Base-by-base conservation (phyloP, 2,888 invertebrate species). In the Nymphalis polychloros region DNA sequence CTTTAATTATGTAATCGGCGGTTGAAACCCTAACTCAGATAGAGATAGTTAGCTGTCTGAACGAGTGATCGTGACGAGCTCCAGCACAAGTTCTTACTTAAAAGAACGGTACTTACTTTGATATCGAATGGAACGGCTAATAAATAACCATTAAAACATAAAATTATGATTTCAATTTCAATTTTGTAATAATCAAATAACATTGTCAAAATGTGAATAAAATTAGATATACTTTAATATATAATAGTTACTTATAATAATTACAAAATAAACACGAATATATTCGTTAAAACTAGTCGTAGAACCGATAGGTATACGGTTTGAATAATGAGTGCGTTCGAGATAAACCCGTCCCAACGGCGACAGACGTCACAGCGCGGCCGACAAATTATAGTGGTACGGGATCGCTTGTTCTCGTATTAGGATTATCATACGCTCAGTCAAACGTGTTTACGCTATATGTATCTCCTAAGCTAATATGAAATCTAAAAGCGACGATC, bases 301-400 rank as follows among this genome's bases (percentile, higher is more conserved):
- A 64, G 69, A 63, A 78, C 78, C 78, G 78, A 81, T 75, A 31
- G 0, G 27, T 31, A 84, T 80, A 81, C 73, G 76, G 78, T 82
- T 81, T 84, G 84, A 87, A 81, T 88, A 88, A 87, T 84, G 88
- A 86, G 80, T 76, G 74, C 73, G 76, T 78, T 77, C 72, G 77
- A 82, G 87, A 88, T 88, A 86, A 87, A 87, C 87, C 84, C 80
- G 88, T 88, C 86, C 75, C 72, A 47, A 61, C 73, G 81, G 73
- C 82, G 87, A 88, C 88, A 86, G 85, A 88, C 84, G 88, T 88
- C 88, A 86, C 80, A 74, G 77, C 65, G 80, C 82, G 81, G 79
- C 68, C 77, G 84, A 89, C 88, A 88, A 89, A 89, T 88, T 87
- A 85, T 86, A 85, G 80, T 73, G 78, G 73, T 73, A 78, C 76